A percentile compares a stretch with the other conserved stretches of the same genome.
These are phyloP conservation scores for Lutjanus argentimaculatus DNA, from an alignment of 2,797 vertebrate genomes.

Conservation along the genomic window DNA sequence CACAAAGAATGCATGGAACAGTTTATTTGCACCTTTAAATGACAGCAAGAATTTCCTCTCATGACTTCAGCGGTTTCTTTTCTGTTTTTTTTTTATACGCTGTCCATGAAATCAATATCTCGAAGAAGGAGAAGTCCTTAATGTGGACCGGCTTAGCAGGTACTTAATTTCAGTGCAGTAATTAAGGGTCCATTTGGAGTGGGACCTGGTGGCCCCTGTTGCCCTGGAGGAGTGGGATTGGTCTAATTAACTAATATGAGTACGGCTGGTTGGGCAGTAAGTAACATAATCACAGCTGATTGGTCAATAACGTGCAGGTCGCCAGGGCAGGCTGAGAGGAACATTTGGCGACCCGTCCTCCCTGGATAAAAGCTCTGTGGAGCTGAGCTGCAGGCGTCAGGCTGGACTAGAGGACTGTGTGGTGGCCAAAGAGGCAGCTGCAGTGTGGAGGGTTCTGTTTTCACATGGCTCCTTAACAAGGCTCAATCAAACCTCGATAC, in stretches of 20 bases:
- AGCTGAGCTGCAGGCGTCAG: slow-evolving; percentile 30
- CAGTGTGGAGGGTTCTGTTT: background rate
- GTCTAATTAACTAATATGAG: slow-evolving; percentile 84
- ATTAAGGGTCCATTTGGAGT: slow-evolving; percentile 85
- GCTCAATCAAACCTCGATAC: background rate
- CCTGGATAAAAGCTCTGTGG: slow-evolving; percentile 28
- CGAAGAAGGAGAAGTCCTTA: slow-evolving; percentile 70
- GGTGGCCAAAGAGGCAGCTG: slow-evolving; percentile 9
- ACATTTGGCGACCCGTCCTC: slow-evolving; percentile 45
- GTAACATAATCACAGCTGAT: slow-evolving; percentile 84
- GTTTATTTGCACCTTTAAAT: slow-evolving; percentile 67
- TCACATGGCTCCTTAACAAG: background rate
- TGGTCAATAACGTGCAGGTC: slow-evolving; percentile 81
- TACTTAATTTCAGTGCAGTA: slow-evolving; percentile 86
- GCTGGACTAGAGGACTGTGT: background rate
- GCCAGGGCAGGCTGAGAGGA: slow-evolving; percentile 52
- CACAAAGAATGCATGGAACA: slow-evolving; percentile 62
- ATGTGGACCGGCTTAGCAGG: slow-evolving; percentile 75
- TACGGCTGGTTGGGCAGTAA: slow-evolving; percentile 73
- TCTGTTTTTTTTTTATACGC: slow-evolving; percentile 57
- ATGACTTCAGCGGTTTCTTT: slow-evolving; percentile 58
- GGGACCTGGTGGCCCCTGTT: slow-evolving; percentile 78
- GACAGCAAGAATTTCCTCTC: slow-evolving; percentile 46
- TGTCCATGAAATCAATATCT: slow-evolving; percentile 83
- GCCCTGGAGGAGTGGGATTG: slow-evolving; percentile 80